Evolutionary conservation across 2,113 vertebrate species (phyloP).

Genomic region (Entelurus aequoreus): DNA sequence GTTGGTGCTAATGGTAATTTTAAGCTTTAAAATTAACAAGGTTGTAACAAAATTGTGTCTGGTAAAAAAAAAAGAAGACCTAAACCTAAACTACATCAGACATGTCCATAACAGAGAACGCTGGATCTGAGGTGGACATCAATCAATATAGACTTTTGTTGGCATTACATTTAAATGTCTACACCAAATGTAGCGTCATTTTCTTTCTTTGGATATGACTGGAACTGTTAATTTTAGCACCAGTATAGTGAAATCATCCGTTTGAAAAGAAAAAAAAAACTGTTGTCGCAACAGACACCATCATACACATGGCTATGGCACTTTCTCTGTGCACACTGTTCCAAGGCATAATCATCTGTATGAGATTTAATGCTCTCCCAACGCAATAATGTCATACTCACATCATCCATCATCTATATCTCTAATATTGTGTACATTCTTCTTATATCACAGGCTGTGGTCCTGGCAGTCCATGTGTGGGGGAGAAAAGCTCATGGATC

Average conservation of each 20-base stretch:
- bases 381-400: constrained; percentile 35
- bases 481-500: constrained; percentile 19
- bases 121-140: too few relatives aligned
- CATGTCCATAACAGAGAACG: too few relatives aligned
- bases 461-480: constrained; percentile 29
- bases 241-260: neutral
- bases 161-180: too few relatives aligned
- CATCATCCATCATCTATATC: constrained; percentile 40
- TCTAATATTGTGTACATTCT: constrained; percentile 28
- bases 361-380: constrained; percentile 14
- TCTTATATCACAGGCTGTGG: constrained; percentile 23
- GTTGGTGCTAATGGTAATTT: too few relatives aligned
- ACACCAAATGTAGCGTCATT: too few relatives aligned
- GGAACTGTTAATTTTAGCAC: neutral
- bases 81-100: too few relatives aligned
- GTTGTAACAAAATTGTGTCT: too few relatives aligned
- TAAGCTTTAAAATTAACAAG: too few relatives aligned
- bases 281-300: neutral
- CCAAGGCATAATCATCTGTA: neutral
- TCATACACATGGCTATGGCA: neutral
- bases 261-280: neutral
- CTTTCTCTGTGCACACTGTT: neutral
- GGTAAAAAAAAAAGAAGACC: too few relatives aligned
- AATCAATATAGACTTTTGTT: too few relatives aligned
- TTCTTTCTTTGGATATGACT: too few relatives aligned